Conservation (phyloP, 2,797 vertebrate genomes). For the Eulemur rubriventer region DNA sequence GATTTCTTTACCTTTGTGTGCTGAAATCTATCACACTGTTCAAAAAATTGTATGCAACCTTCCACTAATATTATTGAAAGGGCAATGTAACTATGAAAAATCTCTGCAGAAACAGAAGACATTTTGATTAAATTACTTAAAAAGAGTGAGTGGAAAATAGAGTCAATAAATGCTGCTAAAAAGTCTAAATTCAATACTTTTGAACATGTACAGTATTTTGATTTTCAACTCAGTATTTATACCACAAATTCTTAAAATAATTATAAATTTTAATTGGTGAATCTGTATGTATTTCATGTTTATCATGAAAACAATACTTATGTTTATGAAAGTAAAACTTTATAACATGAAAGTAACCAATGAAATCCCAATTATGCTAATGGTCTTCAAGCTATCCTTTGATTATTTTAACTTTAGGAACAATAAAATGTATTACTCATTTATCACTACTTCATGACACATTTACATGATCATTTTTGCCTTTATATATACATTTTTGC, state of each 20-base stretch:
- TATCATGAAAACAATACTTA: background rate
- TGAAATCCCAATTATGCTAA: background rate
- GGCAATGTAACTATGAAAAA: background rate
- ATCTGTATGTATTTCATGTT: background rate
- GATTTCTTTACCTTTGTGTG: background rate
- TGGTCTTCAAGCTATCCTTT: background rate
- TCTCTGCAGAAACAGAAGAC: background rate
- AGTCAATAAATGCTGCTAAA: background rate
- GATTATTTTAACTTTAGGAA: background rate
- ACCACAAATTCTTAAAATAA: constrained; percentile 12
- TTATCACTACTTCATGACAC: background rate
- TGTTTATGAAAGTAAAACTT: background rate
- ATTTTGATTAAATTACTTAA: background rate
- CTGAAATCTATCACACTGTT: background rate
- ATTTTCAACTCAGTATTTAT: constrained; percentile 12
- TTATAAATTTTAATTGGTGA: background rate
- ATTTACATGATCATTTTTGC: background rate
- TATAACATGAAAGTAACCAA: background rate
- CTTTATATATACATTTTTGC: background rate
- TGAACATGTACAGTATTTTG: background rate
- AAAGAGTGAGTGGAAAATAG: background rate
- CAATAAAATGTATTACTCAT: background rate
- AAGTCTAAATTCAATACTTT: background rate
- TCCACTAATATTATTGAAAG: background rate
- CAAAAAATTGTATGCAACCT: background rate